Percentiles rank a stretch among this genome's conserved stretches.
Evolutionary conservation across 2,888 invertebrate species (phyloP).

Genomic region (Drosophila longiperda): DNA sequence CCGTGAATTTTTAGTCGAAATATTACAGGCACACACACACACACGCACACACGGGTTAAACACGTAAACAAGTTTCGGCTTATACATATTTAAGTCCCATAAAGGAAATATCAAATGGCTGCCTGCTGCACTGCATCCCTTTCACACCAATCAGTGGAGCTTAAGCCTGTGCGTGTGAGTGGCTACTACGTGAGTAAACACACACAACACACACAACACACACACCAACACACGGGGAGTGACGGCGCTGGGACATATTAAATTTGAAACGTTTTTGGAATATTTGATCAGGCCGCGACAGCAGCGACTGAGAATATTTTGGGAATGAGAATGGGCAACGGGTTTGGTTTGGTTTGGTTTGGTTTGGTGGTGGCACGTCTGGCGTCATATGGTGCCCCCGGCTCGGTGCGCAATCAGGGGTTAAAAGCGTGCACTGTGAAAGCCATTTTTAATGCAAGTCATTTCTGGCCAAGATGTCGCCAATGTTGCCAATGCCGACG

Average conservation of each 20-base stretch:
- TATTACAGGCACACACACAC: constrained; percentile 40
- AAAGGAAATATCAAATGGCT: constrained; percentile 71
- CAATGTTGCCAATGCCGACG: constrained; percentile 38
- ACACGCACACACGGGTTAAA: constrained; percentile 12
- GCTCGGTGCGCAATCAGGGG: constrained; percentile 31
- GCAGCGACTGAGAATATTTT: constrained; percentile 35
- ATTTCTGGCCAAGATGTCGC: constrained; percentile 10
- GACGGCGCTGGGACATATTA: constrained; percentile 68
- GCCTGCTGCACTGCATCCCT: constrained; percentile 45
- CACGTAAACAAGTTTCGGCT: constrained; percentile 69
- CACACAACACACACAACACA: background rate
- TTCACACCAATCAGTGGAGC: constrained; percentile 39
- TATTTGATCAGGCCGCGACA: constrained; percentile 76
- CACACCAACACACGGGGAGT: constrained; percentile 15
- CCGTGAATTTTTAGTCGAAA: constrained; percentile 73
- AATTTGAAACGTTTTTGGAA: constrained; percentile 82
- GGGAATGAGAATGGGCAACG: constrained; percentile 22
- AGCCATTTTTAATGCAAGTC: constrained; percentile 42
- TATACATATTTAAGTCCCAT: constrained; percentile 79
- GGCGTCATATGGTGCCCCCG: constrained; percentile 48
- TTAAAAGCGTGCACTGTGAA: constrained; percentile 33
- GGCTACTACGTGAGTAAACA: constrained; percentile 27
- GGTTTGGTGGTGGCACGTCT: constrained; percentile 24
- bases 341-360: background rate
- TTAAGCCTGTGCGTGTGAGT: constrained; percentile 18